A percentile compares a stretch with the other conserved stretches of the same genome.
Conservation (phyloP, 2,888 invertebrate genomes). For the Agonopterix heracliana region DNA sequence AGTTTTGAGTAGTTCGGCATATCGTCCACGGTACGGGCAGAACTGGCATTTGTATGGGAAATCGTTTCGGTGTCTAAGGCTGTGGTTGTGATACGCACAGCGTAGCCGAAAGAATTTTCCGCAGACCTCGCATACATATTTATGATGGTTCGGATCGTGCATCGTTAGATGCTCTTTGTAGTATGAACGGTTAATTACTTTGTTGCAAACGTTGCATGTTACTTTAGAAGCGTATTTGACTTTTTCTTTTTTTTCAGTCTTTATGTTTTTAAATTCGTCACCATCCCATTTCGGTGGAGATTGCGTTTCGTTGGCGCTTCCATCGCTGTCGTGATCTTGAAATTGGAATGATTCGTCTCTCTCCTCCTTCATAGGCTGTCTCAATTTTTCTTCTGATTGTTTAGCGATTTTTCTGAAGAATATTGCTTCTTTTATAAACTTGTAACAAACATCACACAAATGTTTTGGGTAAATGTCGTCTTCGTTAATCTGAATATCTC, state of each 20-base stretch:
- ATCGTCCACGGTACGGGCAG: conserved; percentile 18
- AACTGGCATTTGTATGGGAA: conserved; percentile 17
- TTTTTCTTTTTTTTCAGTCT: conserved; percentile 15
- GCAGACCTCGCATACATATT: conserved; percentile 50
- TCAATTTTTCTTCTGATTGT: conserved; percentile 35
- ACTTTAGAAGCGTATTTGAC: conserved; percentile 27
- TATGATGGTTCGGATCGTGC: conserved; percentile 46
- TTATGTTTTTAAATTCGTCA: conserved; percentile 5
- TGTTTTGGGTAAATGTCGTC: conserved; percentile 40
- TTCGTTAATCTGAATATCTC: conserved; percentile 33
- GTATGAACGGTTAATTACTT: conserved; percentile 41
- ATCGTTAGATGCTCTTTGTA: conserved; percentile 46
- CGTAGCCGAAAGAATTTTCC: conserved; percentile 43
- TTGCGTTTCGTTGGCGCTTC: conserved; percentile 21
- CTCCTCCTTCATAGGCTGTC: conserved; percentile 29
- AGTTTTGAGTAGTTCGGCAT: conserved; percentile 13
- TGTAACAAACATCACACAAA: conserved; percentile 44
- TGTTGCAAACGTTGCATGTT: conserved; percentile 30
- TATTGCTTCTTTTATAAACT: conserved; percentile 41
- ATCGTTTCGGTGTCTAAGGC: conserved; percentile 14
- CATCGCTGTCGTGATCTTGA: conserved; percentile 21
- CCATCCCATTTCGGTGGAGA: conserved; percentile 18
- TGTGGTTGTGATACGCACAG: conserved; percentile 36
- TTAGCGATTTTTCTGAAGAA: conserved; percentile 45
- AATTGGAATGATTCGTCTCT: conserved; percentile 6